Evolutionary conservation across 2,113 vertebrate genomes (phyloP), one percentile per base, ranked within the genome.

Genomic region (Prietella phreatophila): DNA sequence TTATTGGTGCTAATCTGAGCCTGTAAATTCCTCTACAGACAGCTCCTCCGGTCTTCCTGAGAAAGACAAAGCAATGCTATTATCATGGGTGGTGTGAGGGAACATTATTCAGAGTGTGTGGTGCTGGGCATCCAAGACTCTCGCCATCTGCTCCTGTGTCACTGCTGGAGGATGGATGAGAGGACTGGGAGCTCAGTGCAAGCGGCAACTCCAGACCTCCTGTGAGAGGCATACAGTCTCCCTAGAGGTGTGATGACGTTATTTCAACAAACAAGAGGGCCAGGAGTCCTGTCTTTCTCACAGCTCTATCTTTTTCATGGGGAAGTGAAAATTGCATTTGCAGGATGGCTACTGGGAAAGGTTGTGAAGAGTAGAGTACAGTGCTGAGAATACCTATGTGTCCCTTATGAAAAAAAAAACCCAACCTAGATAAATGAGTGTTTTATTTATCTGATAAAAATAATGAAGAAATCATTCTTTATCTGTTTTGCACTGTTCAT

Each of bases 91-190:
- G 85, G 33, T 30, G 69, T 82, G 88, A 89, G 61, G 88, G 87
- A 86, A 85, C 88, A 89, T 92, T 89, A 89, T 82, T 90, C 92
- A 86, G 87, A 20, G 5, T 79, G 82, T 63, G 86, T 83, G 55
- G 87, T 20, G 42, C 86, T n/a, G 90, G 87, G 85, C 90, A 85
- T 85, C 33, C 36, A 85, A 90, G 90, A 87, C 89, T 78, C 30
- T 10, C 42, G 36, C 91, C 92, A 92, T 93, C 93, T 93, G 93
- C 86, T 84, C 84, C 71, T 5, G 75, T 90, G 89, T 90, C 89
- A 81, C 84, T 55, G 76, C 33, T 55, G 17, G 76, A 86, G 85
- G 63, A 90, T 85, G 82, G 89, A 92, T 89, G 86, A 82, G 61
- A 89, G 83, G 60, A 58, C 83, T 69, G n/a, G 50, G 75, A 80